Evolutionary conservation across 2,797 vertebrate species (phyloP), one percentile per base, ranked within the genome.

Genomic region (Lutra lutra): DNA sequence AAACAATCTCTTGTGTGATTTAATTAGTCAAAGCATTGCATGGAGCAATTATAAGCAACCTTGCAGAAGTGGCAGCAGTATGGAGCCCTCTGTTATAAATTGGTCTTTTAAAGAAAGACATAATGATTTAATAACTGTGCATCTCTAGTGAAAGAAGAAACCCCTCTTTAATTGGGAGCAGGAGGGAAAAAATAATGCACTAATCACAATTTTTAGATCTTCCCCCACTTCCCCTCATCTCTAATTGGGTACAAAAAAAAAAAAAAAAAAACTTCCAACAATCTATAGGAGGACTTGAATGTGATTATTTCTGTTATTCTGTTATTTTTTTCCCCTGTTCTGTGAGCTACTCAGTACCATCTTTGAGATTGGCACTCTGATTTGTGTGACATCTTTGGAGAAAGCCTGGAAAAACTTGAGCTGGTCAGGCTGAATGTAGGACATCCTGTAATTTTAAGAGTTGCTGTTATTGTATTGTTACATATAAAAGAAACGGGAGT

Each of bases 1-100:
- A 98, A 98, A 99, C 98, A 98, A 98, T 99, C 98, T 99, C 98
- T 97, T 97, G 97, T 98, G 98, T 98, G 98, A 98, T 98, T 99
- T 99, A 98, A 98, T 99, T 99, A 99, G 98, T 98, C 97, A 98
- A 98, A 98, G 97, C 96, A 58, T 98, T 98, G 97, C 96, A 97
- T 90, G 89, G 98, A 98, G 94, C 98, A 98, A 98, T 99, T 98
- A 98, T 60, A 96, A 98, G 96, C 97, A 98, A 97, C 97, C 97
- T 98, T 96, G 95, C 97, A 86, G 97, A 98, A 98, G 98, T 98
- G 98, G 97, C 77, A 89, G 95, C 89, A 85, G 93, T 97, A 96
- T 95, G 95, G 88, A 95, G 97, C 98, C 93, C 96, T 98, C 96
- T 97, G 97, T 97, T 98, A 96, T 94, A 97, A 98, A 98, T 96